Conservation (phyloP, 2,797 vertebrate species). For the Sylvia borin region DNA sequence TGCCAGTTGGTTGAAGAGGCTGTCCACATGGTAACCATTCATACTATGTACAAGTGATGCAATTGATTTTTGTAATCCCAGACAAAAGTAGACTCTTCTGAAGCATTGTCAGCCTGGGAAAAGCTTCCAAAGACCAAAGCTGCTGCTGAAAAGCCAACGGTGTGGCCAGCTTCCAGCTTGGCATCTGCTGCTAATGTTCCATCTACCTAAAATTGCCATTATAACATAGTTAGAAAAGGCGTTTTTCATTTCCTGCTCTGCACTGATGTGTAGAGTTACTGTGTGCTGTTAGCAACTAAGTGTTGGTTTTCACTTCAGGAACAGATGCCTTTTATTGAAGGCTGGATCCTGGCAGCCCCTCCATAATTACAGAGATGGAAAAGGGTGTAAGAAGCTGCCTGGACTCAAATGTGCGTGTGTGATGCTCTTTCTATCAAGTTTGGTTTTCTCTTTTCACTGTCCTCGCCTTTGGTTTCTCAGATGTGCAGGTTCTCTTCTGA, state of each 20-base stretch:
- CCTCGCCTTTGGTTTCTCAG: neutral
- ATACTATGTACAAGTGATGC: neutral
- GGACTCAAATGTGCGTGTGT: neutral
- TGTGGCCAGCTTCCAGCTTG: slow-evolving; percentile 54
- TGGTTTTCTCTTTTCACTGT: neutral
- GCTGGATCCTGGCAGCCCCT: neutral
- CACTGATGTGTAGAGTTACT: slow-evolving; percentile 21
- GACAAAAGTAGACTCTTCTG: slow-evolving; percentile 33
- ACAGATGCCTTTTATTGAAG: slow-evolving; percentile 38
- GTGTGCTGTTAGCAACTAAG: slow-evolving; percentile 11
- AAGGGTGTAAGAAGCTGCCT: slow-evolving; percentile 6
- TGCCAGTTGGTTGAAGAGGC: neutral
- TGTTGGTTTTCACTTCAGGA: slow-evolving; percentile 12
- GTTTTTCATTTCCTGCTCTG: slow-evolving; percentile 48
- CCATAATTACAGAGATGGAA: neutral
- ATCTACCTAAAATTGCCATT: slow-evolving; percentile 57
- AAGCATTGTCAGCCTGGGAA: slow-evolving; percentile 34
- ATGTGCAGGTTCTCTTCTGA: neutral
- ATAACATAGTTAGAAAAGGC: slow-evolving; percentile 44
- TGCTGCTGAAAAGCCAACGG: slow-evolving; percentile 26
- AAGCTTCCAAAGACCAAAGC: slow-evolving; percentile 33
- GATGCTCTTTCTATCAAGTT: neutral
- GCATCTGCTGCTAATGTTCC: slow-evolving; percentile 30
- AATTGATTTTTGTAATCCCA: slow-evolving; percentile 20
- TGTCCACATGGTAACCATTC: neutral